Evolutionary conservation across 2,888 invertebrate species (phyloP).

Genomic region (Chalcis sispes): DNA sequence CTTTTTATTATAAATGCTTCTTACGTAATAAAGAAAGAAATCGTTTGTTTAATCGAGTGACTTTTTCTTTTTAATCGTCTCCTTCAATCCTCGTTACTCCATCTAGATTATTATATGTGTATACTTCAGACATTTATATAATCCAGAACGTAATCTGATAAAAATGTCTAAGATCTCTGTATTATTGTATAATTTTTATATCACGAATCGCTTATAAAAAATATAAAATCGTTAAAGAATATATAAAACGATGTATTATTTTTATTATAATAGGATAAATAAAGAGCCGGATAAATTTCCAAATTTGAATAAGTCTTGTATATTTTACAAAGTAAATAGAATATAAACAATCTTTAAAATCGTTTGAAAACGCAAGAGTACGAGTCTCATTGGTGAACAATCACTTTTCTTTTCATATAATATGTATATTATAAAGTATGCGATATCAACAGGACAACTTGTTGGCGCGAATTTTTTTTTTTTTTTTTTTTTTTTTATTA

Average conservation of each 20-base stretch:
- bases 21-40: constrained; percentile 44
- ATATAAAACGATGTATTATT: not conserved
- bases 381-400: constrained; percentile 71
- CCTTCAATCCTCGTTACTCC: too few relatives aligned
- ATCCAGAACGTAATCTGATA: too few relatives aligned
- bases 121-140: too few relatives aligned
- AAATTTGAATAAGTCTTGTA: constrained; percentile 70
- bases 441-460: constrained; percentile 72
- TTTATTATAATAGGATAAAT: not conserved
- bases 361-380: constrained; percentile 73
- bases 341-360: constrained; percentile 75
- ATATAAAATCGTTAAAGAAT: too few relatives aligned
- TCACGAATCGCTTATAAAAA: too few relatives aligned
- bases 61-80: not conserved
- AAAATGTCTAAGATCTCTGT: too few relatives aligned
- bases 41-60: constrained; percentile 31
- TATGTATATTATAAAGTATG: constrained; percentile 68
- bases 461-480: constrained; percentile 58
- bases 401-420: constrained; percentile 56
- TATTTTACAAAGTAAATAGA: constrained; percentile 76
- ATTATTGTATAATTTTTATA: too few relatives aligned
- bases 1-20: constrained; percentile 44
- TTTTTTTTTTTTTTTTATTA: too few relatives aligned
- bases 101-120: not conserved
- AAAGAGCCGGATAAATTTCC: constrained; percentile 25